Percentiles rank a stretch among this genome's conserved stretches.
Conservation (phyloP, 2,797 vertebrate genomes). For the Arremon brunneinucha region DNA sequence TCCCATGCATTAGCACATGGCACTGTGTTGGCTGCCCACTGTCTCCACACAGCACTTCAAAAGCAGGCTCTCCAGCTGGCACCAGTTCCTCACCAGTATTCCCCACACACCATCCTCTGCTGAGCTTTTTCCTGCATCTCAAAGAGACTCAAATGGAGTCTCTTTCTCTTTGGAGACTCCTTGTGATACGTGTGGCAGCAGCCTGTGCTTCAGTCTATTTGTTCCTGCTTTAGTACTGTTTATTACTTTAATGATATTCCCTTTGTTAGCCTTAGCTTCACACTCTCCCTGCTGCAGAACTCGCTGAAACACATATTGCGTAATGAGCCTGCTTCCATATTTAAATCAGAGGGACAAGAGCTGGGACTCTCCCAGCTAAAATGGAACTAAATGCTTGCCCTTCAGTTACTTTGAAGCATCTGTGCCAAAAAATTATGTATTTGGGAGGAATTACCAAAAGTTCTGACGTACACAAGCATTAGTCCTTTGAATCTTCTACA, state of each 20-base stretch:
- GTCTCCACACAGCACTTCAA: background rate
- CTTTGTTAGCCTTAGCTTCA: conserved; percentile 10
- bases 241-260: background rate
- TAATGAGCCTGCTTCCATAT: conserved; percentile 29
- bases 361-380: conserved; percentile 46
- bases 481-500: background rate
- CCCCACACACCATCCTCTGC: rapidly evolving
- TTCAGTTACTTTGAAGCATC: background rate
- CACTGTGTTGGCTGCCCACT: background rate
- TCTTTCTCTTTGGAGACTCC: background rate
- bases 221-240: background rate
- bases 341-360: background rate
- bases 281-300: background rate
- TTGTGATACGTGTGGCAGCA: background rate
- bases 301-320: background rate
- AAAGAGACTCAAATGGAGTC: background rate
- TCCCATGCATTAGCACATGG: background rate
- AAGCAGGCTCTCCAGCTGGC: background rate
- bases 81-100: background rate
- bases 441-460: conserved; percentile 13
- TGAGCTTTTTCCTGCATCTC: background rate
- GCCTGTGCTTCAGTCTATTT: background rate
- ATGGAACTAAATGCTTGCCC: conserved; percentile 20
- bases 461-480: background rate
- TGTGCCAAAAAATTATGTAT: conserved; percentile 15